Evolutionary conservation across 2,888 invertebrate genomes (phyloP).

Genomic region (Cheiracanthium punctorium): DNA sequence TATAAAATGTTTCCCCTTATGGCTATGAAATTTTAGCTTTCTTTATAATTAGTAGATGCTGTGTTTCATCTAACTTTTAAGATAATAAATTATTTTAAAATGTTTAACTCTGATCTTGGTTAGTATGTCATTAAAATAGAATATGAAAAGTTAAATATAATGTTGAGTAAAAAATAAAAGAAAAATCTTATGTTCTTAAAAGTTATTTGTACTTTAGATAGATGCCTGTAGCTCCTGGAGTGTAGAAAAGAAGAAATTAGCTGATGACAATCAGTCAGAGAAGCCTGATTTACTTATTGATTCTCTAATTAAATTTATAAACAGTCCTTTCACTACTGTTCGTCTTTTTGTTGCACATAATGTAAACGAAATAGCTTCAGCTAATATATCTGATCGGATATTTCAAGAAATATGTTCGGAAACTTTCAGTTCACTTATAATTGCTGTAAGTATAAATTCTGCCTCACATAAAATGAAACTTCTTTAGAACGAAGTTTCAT

Average conservation of each 20-base stretch:
- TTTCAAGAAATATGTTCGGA: neutral
- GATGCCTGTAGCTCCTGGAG: slow-evolving; percentile 28
- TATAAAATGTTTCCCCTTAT: no score
- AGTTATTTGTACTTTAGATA: slow-evolving; percentile 28
- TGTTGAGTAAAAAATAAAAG: no score
- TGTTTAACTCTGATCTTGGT: no score
- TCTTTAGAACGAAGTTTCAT: no score
- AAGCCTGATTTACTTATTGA: slow-evolving; percentile 3
- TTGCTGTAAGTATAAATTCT: neutral
- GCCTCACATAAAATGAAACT: no score
- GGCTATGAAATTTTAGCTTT: no score
- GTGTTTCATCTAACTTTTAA: no score
- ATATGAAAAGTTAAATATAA: no score
- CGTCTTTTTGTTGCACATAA: slow-evolving; percentile 35
- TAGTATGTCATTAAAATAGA: no score
- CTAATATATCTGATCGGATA: neutral
- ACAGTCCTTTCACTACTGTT: slow-evolving; percentile 16
- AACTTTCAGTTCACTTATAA: neutral
- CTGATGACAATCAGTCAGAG: neutral
- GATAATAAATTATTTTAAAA: no score
- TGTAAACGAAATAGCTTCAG: slow-evolving; percentile 3
- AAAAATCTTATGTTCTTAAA: no score
- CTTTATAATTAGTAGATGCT: no score
- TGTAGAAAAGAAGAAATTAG: neutral
- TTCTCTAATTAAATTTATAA: slow-evolving; percentile 25